Percentiles rank a stretch among this genome's conserved stretches.
phyloP scores from a whole-genome alignment of 2,113 vertebrate species.

The Tupaia tana region DNA sequence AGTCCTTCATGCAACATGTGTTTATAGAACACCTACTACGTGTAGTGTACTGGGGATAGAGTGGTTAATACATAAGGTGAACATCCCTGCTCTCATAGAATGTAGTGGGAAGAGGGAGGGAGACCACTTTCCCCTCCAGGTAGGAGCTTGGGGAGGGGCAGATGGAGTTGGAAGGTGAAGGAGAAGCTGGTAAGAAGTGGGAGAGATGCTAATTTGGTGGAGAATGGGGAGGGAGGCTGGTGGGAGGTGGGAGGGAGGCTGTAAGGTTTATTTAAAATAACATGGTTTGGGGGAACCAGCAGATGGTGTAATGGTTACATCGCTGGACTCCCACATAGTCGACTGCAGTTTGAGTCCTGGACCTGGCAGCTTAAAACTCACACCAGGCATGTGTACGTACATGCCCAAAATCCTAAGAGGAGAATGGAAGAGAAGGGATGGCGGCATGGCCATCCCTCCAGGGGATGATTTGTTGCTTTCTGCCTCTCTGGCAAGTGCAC shows the following conservation, averaged over 20 bases:
- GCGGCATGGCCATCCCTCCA: too few species aligned
- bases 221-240: too few species aligned
- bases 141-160: too few species aligned
- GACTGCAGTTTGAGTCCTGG: too few species aligned
- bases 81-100: not conserved
- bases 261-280: not conserved
- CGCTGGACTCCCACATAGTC: too few species aligned
- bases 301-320: not conserved
- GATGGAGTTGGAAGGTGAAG: not conserved
- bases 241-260: not conserved
- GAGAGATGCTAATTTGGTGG: not conserved
- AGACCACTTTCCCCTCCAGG: not conserved
- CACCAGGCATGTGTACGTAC: too few species aligned
- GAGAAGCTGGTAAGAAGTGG: fast-evolving
- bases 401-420: too few species aligned
- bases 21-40: not conserved
- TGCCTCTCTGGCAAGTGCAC: too few species aligned
- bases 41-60: not conserved
- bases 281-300: not conserved
- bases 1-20: fast-evolving
- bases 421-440: too few species aligned
- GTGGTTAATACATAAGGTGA: not conserved
- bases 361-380: too few species aligned
- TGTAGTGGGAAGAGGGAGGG: not conserved
- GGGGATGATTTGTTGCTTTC: too few species aligned